A percentile compares a stretch with the other conserved stretches of the same genome.
Conservation (phyloP, 1,140 invertebrate species). For the Drosophila cardini region DNA sequence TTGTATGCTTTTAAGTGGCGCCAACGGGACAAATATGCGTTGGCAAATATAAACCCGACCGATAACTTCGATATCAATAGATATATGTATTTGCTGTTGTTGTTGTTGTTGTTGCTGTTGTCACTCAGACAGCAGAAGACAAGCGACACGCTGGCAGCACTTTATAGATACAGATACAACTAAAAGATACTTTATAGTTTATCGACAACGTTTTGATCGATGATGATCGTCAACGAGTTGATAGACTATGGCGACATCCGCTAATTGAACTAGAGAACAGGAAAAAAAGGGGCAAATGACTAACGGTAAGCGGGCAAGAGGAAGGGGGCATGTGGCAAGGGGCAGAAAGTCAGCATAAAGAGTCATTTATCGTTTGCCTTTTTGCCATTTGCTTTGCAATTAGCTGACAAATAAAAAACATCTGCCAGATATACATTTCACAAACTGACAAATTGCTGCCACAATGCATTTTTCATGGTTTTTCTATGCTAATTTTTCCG, state of each 20-base stretch:
- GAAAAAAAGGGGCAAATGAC: background rate
- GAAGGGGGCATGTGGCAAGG: conserved; percentile 3
- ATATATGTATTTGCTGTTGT: conserved; percentile 22
- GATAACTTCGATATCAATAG: conserved; percentile 47
- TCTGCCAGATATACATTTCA: conserved; percentile 49
- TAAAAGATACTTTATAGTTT: conserved; percentile 26
- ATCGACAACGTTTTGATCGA: conserved; percentile 50
- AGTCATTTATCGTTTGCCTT: conserved; percentile 1
- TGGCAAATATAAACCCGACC: conserved; percentile 28
- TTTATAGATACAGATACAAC: conserved; percentile 40
- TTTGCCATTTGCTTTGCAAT: conserved; percentile 54
- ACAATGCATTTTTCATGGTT: conserved; percentile 68
- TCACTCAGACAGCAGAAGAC: conserved; percentile 37
- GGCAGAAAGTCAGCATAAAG: conserved; percentile 1
- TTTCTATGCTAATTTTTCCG: conserved; percentile 72
- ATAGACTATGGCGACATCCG: conserved; percentile 8
- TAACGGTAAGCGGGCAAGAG: background rate
- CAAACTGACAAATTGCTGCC: conserved; percentile 41
- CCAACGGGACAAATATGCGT: conserved; percentile 68
- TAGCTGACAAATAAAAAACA: conserved; percentile 60
- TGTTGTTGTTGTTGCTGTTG: conserved; percentile 26
- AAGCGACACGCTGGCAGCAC: conserved; percentile 49
- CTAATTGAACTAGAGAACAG: conserved; percentile 9
- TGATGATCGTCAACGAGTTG: conserved; percentile 18
- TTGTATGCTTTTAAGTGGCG: conserved; percentile 65